phyloP scores from a whole-genome alignment of 2,113 vertebrate genomes.

The Rostratula benghalensis region DNA sequence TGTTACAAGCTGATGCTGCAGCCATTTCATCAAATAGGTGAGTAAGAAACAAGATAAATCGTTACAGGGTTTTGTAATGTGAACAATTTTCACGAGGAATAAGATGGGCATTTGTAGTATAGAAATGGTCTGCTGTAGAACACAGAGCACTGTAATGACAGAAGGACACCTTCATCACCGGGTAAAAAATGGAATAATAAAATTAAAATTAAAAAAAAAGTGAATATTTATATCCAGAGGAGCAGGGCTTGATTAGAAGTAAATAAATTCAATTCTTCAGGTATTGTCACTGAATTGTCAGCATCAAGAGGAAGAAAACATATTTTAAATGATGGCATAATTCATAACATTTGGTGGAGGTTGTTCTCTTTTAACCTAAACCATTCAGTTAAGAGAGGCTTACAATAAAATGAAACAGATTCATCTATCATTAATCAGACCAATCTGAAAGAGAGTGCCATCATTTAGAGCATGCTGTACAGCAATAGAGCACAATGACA shows the following conservation, averaged over 20 bases:
- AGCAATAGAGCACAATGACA: slow-evolving; percentile 48
- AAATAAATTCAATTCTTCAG: slow-evolving; percentile 28
- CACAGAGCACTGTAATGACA: background rate
- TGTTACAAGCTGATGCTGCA: background rate
- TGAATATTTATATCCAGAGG: background rate
- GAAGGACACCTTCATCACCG: background rate
- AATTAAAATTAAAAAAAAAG: background rate
- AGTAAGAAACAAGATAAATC: background rate
- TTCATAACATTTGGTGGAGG: slow-evolving; percentile 47
- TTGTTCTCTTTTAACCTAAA: slow-evolving; percentile 59
- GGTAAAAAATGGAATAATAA: background rate
- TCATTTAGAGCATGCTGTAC: slow-evolving; percentile 53
- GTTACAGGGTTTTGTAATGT: background rate
- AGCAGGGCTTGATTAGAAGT: background rate
- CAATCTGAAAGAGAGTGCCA: slow-evolving; percentile 34
- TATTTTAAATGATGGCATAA: background rate
- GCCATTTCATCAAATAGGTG: background rate
- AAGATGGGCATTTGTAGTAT: background rate
- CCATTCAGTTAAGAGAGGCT: slow-evolving; percentile 54
- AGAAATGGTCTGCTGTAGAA: background rate
- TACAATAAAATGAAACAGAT: slow-evolving; percentile 64
- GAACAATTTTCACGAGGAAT: background rate
- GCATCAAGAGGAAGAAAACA: background rate
- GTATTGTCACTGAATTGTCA: background rate
- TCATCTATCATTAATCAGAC: slow-evolving; percentile 58